Conservation (phyloP, 2,888 invertebrate species). For the Blomia tropicalis region DNA sequence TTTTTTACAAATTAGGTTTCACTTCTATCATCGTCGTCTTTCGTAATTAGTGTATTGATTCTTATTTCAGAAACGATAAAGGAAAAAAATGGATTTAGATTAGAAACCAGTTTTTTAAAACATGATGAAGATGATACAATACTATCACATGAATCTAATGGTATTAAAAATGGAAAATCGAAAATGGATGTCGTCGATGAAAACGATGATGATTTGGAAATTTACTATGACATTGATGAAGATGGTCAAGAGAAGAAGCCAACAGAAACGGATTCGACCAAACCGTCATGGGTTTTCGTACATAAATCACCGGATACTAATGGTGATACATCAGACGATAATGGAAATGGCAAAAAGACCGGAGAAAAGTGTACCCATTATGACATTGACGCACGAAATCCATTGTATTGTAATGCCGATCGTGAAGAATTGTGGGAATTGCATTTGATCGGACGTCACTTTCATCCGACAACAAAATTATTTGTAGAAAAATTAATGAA, state of each 20-base stretch:
- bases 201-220: constrained; percentile 35
- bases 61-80: constrained; percentile 53
- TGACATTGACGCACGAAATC: constrained; percentile 54
- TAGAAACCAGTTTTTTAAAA: not conserved
- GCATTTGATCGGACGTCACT: constrained; percentile 52
- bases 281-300: constrained; percentile 9
- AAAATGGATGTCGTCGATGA: constrained; percentile 29
- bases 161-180: constrained; percentile 28
- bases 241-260: constrained; percentile 10
- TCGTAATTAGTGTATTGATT: constrained; percentile 65
- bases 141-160: constrained; percentile 30
- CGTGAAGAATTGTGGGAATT: constrained; percentile 58
- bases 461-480: constrained; percentile 75
- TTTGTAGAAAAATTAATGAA: constrained; percentile 65
- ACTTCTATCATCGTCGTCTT: constrained; percentile 53
- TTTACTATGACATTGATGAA: constrained; percentile 33
- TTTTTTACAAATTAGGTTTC: constrained; percentile 44
- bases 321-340: constrained; percentile 30
- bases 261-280: constrained; percentile 31
- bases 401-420: constrained; percentile 61
- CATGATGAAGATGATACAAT: not conserved
- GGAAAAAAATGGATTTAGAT: constrained; percentile 1
- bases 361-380: constrained; percentile 32
- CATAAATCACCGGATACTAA: constrained; percentile 29
- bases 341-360: constrained; percentile 35